Evolutionary conservation across 2,113 vertebrate genomes (phyloP).

Genomic region (Lophura nycthemera): DNA sequence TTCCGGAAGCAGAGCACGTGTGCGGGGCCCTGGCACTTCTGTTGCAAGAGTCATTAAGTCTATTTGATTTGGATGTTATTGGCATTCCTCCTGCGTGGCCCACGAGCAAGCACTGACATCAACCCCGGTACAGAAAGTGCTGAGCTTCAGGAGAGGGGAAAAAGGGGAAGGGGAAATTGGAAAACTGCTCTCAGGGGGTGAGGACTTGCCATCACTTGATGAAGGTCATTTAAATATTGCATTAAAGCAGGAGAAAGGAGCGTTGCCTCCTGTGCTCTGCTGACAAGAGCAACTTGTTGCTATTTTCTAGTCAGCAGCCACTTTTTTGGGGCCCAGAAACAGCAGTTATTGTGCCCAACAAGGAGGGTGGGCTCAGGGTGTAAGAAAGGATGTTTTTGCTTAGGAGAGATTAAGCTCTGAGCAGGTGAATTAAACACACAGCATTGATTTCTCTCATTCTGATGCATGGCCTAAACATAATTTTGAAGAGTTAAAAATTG

Average conservation of each 20-base stretch:
- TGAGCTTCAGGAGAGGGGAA: background rate
- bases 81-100: rapidly evolving
- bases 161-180: background rate
- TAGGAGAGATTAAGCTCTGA: background rate
- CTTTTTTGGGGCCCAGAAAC: rapidly evolving
- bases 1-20: rapidly evolving
- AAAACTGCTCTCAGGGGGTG: background rate
- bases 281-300: rapidly evolving
- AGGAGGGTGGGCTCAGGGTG: background rate
- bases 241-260: background rate
- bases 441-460: background rate
- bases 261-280: rapidly evolving
- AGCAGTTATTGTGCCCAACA: background rate
- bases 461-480: background rate
- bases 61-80: background rate
- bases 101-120: background rate
- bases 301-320: background rate
- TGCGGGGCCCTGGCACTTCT: background rate
- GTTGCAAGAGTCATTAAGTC: background rate
- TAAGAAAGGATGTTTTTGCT: background rate
- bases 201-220: background rate
- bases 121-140: background rate
- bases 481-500: background rate
- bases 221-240: background rate
- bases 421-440: background rate